These are phyloP conservation scores for Cossypha polioptera DNA, from an alignment of 2,797 vertebrate genomes.

Conservation along the genomic window DNA sequence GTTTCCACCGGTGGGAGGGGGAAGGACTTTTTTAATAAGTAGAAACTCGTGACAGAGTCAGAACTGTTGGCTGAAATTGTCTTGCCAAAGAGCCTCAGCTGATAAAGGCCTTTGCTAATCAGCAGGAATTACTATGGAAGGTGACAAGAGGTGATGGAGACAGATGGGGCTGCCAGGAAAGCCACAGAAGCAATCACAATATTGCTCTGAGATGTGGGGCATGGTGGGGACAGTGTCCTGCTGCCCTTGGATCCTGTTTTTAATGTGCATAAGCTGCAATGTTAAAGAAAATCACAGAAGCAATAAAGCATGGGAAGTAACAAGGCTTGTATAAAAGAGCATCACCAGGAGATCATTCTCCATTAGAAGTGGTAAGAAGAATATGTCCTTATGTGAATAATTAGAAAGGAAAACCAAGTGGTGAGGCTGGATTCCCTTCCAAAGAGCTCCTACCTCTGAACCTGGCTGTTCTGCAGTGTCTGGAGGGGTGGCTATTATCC, in stretches of 20 bases:
- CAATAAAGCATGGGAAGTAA: background rate
- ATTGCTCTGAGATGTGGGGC: background rate
- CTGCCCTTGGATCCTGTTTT: conserved; percentile 32
- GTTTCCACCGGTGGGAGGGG: background rate
- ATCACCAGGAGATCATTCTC: background rate
- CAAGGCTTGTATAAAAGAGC: background rate
- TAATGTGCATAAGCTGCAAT: background rate
- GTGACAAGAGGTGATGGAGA: conserved; percentile 48
- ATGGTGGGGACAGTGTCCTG: background rate
- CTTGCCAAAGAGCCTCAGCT: background rate
- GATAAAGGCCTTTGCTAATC: conserved; percentile 47
- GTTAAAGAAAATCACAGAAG: conserved; percentile 12
- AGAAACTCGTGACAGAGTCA: background rate
- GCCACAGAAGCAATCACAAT: background rate
- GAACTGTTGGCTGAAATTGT: conserved; percentile 26
- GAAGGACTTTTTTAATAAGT: background rate
- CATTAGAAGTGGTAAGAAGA: background rate
- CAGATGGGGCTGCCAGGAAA: conserved; percentile 42
- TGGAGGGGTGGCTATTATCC: background rate
- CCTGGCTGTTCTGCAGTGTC: background rate
- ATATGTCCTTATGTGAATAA: background rate
- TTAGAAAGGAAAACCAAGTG: background rate
- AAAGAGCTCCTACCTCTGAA: background rate
- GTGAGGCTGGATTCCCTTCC: background rate
- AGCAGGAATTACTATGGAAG: conserved; percentile 47